Evolutionary conservation across 2,113 vertebrate species (phyloP).

Genomic region (Dinomys branickii): DNA sequence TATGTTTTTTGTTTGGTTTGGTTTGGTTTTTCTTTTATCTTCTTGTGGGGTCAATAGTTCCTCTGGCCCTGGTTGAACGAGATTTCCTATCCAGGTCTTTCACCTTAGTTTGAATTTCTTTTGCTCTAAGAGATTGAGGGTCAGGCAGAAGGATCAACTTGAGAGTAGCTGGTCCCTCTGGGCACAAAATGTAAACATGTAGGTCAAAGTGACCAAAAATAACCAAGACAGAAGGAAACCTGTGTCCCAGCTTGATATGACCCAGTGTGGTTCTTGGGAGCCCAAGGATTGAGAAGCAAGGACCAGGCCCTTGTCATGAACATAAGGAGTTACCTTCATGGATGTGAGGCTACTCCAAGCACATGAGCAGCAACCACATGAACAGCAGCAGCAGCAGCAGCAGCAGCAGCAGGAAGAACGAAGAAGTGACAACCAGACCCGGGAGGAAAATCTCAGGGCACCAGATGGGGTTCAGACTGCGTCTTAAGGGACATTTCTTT

Average conservation of each 20-base stretch:
- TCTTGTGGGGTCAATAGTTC: not conserved
- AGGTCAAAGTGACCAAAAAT: too few relatives aligned
- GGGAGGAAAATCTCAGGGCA: not conserved
- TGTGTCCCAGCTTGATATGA: not conserved
- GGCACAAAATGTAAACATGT: not conserved
- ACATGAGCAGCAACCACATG: not conserved
- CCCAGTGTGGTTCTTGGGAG: not conserved
- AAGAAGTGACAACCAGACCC: not conserved
- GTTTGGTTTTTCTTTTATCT: not conserved
- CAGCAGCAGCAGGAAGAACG: not conserved
- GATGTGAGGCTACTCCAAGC: fast-evolving
- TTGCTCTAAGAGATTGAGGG: not conserved
- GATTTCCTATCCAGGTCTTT: not conserved
- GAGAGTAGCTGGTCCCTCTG: not conserved
- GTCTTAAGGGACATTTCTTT: not conserved
- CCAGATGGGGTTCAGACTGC: too few relatives aligned
- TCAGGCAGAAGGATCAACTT: not conserved
- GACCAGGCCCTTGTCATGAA: not conserved
- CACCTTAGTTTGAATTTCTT: not conserved
- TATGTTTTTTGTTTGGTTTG: not conserved
- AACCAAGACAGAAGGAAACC: not conserved
- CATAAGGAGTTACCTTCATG: fast-evolving
- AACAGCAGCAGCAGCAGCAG: too few relatives aligned
- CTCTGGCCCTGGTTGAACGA: not conserved
- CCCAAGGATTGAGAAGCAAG: not conserved